Base-by-base conservation (phyloP, 2,888 invertebrate genomes). In the Xanthorhoe designata region DNA sequence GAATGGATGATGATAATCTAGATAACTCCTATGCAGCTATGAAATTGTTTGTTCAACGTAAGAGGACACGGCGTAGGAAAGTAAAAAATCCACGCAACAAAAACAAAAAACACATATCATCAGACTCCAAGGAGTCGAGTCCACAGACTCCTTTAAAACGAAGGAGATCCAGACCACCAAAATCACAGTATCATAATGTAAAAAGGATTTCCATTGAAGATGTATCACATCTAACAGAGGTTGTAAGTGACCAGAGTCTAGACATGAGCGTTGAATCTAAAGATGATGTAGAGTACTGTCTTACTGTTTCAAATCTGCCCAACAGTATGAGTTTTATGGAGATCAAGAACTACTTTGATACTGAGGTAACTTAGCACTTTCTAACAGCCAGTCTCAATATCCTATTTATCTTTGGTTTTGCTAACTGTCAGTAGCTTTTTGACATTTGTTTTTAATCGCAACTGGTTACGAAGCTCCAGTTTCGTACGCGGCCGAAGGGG, bases 321-420 rank as follows among this genome's bases (percentile, higher is more conserved):
- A 73, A 57, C 7, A 73, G 66, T 32, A 81, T 77, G 78, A 75
- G 64, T 29, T 75, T 73, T 61, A 54, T 73, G 52, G 73, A 82
- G 24, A 77, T 84, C 0, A 78, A 77, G 60, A 74, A 81, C 49
- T 83, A 74, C 63, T 76, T 84, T 49, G 78, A 79, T 3, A 71
- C 75, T 35, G 71, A 77, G 77, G 84, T 83, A 63, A 53, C n/a
- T 45, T 45, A 42, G 1, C 42, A n/a, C n/a, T n/a, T n/a, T n/a
- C n/a, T n/a, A n/a, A 24, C 24, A n/a, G n/a, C n/a, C n/a, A n/a
- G n/a, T n/a, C n/a, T n/a, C n/a, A n/a, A n/a, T n/a, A n/a, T n/a
- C n/a, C n/a, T n/a, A n/a, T n/a, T n/a, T n/a, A n/a, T n/a, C n/a
- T n/a, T n/a, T n/a, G n/a, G n/a, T n/a, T n/a, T n/a, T n/a, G n/a